Evolutionary conservation across 92 coral and sea anemone genomes (phyloP), one percentile per base, ranked within the genome.

Genomic region (Parazoanthus swiftii): DNA sequence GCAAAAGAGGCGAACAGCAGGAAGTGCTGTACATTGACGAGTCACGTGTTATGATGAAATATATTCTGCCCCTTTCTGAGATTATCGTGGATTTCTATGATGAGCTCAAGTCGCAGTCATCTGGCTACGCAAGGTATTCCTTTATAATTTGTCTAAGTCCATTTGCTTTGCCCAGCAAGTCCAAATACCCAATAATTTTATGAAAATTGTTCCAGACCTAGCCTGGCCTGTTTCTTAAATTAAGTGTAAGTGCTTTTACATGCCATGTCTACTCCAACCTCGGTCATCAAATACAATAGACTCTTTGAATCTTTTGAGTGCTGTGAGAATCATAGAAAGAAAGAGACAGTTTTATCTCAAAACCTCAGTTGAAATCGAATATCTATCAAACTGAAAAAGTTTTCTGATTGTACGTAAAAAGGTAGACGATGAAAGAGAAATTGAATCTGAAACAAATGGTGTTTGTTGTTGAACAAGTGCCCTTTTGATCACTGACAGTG

Each of bases 61-160:
- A 96, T 89, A 81, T 92, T 74, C 86, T 96, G 70, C 99, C 99
- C 39, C 90, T 96, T 79, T 89, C 91, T 84, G 99, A 96, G 89
- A 92, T 96, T 42, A 95, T 96, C 70, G 86, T 92, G 86, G 99
- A 96, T 80, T 96, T 96, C 92, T 96, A 95, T 76, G 99, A 96
- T 83, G 95, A 95, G 76, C 93, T 96, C 46, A 96, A 96, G 89
- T 92, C 98, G 26, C 89, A 91, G 37, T 95, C 99, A 6, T 96
- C 99, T 50, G 99, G 99, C 56, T 96, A 96, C 81, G 99, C 99
- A 80, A 96, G 99, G 99, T 96, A 74, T 38, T 82, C 35, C 13
- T 26, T 11, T 63, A 63, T 26, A 63, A 63, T 0, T 63, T 20
- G 25, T 21, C n/a, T 0, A 25, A 63, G 68, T 16, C 58, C 58